These are phyloP conservation scores for Danionella cerebrum DNA, from an alignment of 2,113 vertebrate genomes.

Conservation along the genomic window DNA sequence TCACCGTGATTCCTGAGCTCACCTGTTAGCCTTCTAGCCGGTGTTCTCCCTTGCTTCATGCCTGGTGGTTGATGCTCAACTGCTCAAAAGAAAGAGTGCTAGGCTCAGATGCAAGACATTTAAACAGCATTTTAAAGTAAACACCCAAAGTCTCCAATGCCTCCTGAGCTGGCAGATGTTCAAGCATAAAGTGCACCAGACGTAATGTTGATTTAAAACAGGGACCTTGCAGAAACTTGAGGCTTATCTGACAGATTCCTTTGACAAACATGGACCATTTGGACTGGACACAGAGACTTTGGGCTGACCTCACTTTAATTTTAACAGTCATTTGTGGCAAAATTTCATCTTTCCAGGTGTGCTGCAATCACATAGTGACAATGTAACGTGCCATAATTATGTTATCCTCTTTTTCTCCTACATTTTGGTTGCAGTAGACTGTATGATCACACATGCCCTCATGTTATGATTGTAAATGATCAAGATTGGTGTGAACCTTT, in stretches of 20 bases:
- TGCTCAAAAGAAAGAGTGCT: no score
- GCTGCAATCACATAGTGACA: slow-evolving; percentile 10
- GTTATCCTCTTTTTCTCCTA: no score
- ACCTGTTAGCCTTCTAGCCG: no score
- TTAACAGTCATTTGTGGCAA: slow-evolving; percentile 53
- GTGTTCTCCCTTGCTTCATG: no score
- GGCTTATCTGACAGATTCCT: slow-evolving; percentile 28
- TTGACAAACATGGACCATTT: slow-evolving; percentile 34
- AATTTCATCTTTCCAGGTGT: slow-evolving; percentile 37
- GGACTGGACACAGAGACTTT: slow-evolving; percentile 14
- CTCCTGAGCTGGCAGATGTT: slow-evolving; percentile 70
- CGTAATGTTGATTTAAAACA: slow-evolving; percentile 3
- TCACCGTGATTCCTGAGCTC: no score
- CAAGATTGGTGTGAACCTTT: background rate
- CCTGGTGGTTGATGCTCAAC: no score
- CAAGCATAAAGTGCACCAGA: slow-evolving; percentile 55
- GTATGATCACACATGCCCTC: background rate
- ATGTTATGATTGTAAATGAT: slow-evolving; percentile 19
- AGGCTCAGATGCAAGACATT: slow-evolving; percentile 85
- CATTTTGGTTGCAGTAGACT: no score
- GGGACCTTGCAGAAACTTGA: slow-evolving; percentile 25
- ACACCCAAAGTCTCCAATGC: slow-evolving; percentile 75
- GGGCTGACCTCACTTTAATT: slow-evolving; percentile 34
- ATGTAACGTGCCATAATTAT: slow-evolving; percentile 14
- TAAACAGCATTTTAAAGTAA: slow-evolving; percentile 81